Evolutionary conservation across 1,140 invertebrate species (phyloP).

Genomic region (Cephus cinctus): DNA sequence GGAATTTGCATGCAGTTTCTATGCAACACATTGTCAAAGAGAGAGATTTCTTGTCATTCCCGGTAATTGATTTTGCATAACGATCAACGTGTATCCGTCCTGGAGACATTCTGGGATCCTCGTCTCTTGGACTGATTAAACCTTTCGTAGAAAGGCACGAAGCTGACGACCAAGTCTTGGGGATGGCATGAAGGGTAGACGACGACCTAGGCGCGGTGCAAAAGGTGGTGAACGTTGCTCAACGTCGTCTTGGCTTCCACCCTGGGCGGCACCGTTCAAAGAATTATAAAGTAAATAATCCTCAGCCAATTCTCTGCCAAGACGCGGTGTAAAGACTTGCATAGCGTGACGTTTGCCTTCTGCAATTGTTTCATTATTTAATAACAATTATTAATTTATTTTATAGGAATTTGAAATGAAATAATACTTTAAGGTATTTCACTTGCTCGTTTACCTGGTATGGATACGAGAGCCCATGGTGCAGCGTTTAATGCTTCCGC

Average conservation of each 20-base stretch:
- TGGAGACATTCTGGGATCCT: slow-evolving; percentile 1
- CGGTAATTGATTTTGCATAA: too few relatives aligned
- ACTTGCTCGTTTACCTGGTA: slow-evolving; percentile 33
- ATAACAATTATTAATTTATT: not conserved
- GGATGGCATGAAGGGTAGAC: slow-evolving; percentile 24
- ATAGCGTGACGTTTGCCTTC: not conserved
- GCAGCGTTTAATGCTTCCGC: slow-evolving; percentile 30
- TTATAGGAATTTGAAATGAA: not conserved
- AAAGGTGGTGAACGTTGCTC: slow-evolving; percentile 22
- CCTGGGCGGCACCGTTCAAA: not conserved
- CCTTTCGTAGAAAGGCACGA: slow-evolving; percentile 17
- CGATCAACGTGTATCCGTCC: too few relatives aligned
- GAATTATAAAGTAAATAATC: slow-evolving; percentile 8
- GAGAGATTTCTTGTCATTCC: too few relatives aligned
- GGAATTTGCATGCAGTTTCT: too few relatives aligned
- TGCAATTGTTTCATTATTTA: not conserved
- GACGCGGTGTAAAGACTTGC: slow-evolving; percentile 35
- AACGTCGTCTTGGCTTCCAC: slow-evolving; percentile 2
- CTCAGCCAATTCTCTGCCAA: slow-evolving; percentile 38
- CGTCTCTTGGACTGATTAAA: slow-evolving; percentile 9
- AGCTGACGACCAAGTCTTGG: slow-evolving; percentile 29
- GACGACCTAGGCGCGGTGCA: slow-evolving; percentile 29
- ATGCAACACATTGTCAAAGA: too few relatives aligned
- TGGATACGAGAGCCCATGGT: slow-evolving; percentile 32
- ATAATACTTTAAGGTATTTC: not conserved